Conservation (phyloP, 2,113 vertebrate species). For the Chaetura pelagica region DNA sequence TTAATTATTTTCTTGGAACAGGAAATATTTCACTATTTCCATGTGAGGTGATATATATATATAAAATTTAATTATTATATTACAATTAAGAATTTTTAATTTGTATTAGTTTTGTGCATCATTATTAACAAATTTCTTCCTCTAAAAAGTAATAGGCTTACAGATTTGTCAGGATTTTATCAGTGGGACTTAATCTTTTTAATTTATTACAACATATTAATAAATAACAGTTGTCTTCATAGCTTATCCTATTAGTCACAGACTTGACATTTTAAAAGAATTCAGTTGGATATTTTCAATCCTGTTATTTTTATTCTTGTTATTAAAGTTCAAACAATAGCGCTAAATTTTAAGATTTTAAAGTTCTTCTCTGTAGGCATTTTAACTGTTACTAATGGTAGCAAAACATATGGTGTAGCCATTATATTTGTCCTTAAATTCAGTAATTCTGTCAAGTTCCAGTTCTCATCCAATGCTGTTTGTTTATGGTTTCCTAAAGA, state of each 20-base stretch:
- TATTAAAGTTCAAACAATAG: not conserved
- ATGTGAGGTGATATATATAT: not conserved
- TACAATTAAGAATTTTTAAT: not conserved
- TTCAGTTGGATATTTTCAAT: not conserved
- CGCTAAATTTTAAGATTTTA: not conserved
- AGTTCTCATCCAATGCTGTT: constrained; percentile 33
- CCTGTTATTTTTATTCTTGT: not conserved
- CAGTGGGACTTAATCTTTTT: not conserved
- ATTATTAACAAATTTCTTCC: not conserved
- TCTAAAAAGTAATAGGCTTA: not conserved
- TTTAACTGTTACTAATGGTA: constrained; percentile 45
- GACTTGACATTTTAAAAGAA: not conserved
- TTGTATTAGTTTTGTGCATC: not conserved
- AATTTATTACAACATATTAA: not conserved
- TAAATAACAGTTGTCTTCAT: not conserved
- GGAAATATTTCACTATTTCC: not conserved
- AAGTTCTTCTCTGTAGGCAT: constrained; percentile 8
- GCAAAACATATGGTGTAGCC: constrained; percentile 45
- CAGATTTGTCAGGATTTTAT: not conserved
- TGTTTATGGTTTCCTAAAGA: constrained; percentile 55
- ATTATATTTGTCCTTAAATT: constrained; percentile 60
- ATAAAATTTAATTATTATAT: not conserved
- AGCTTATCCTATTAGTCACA: not conserved
- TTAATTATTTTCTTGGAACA: not conserved
- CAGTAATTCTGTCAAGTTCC: constrained; percentile 57